Base-by-base conservation (phyloP, 2,888 invertebrate genomes). In the Chironomus tentans region DNA sequence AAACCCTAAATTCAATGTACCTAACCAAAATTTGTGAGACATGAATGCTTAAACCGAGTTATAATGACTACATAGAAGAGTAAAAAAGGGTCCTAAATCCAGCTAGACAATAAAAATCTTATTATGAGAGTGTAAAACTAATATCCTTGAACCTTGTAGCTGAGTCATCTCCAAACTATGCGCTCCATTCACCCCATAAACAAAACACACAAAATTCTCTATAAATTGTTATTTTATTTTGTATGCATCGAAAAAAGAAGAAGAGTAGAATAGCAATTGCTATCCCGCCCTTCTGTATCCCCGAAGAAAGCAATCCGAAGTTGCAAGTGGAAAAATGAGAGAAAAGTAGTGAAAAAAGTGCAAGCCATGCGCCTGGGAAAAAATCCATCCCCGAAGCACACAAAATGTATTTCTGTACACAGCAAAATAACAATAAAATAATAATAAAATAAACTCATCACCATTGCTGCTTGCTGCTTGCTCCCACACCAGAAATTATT, bases 401-500 rank as follows among this genome's bases (percentile, higher is more conserved):
- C 62, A 18, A 18, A 4, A 62, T 62, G 22, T 62, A 21, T 62
- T 12, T 21, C 62, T 65, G 24, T 65, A 65, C 22, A 65, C 65
- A 65, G 5, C 72, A 73, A 73, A 50, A 73, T 62, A 73, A 73
- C 72, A 73, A 73, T 73, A 73, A 73, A 73, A 73, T 73, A 73
- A 73, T 73, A 73, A 62, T 73, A 73, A 73, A 73, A 73, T 73
- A 62, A 73, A 62, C 21, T 56, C n/a, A 56, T 56, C n/a, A 56
- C 13, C 13, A 50, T 15, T 50, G 50, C 21, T 12, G 65, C 21
- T 38, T 38, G 38, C 38, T 38, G n/a, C 62, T 13, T 13, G 21
- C 65, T 24, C 65, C 13, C 62, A 65, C 62, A 65, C 21, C 15
- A 28, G 28, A 28, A 3, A 28, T 28, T 28, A 1, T 5, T n/a